These are phyloP conservation scores for Orthonyx spaldingii DNA, from an alignment of 2,113 vertebrate species.

Conservation along the genomic window DNA sequence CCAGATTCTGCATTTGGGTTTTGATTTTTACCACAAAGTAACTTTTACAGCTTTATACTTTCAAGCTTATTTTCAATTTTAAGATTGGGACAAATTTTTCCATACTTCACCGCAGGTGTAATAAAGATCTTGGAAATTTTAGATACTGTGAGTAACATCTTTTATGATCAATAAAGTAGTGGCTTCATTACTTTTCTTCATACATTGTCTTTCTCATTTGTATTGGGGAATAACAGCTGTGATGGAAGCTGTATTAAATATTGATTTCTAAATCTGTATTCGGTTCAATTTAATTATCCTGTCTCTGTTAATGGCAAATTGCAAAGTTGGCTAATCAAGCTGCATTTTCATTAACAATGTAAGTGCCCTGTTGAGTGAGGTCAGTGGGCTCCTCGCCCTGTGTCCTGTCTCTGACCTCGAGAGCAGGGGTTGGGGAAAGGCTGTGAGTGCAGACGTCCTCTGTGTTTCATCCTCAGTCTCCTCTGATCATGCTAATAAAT, in stretches of 20 bases:
- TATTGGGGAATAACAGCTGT: neutral
- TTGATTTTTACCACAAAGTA: neutral
- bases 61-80: neutral
- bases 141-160: neutral
- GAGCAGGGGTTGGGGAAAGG: neutral
- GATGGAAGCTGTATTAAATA: constrained; percentile 26
- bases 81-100: neutral
- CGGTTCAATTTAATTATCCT: neutral
- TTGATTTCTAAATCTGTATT: constrained; percentile 33
- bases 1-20: neutral
- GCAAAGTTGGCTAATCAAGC: neutral
- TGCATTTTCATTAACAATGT: neutral
- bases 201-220: neutral
- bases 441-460: neutral
- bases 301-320: neutral
- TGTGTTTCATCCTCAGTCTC: neutral
- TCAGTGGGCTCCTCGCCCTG: fast-evolving
- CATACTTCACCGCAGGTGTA: neutral
- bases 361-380: neutral
- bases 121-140: neutral
- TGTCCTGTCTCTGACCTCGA: neutral
- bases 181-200: neutral
- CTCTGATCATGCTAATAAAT: fast-evolving
- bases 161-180: neutral
- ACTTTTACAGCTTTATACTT: neutral